phyloP scores from a whole-genome alignment of 2,113 vertebrate species.

The Coryphaenoides rupestris region DNA sequence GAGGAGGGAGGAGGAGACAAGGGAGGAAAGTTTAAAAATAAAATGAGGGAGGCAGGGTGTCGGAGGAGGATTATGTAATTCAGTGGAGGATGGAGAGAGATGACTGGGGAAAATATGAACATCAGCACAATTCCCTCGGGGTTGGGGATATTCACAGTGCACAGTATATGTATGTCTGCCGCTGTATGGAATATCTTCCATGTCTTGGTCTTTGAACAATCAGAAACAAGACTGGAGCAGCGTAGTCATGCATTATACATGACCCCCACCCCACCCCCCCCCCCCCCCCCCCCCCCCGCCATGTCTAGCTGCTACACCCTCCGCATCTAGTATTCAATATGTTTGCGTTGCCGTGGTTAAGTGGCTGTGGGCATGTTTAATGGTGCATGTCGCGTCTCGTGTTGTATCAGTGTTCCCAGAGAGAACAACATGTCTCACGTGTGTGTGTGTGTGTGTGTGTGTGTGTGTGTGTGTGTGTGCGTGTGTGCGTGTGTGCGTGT shows the following conservation, averaged over 20 bases:
- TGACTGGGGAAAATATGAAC: not conserved
- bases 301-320: not conserved
- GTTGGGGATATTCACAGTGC: not conserved
- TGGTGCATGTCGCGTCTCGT: conserved; percentile 14
- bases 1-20: conserved; percentile 9
- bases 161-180: not conserved
- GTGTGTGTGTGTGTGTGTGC: too few species aligned
- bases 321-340: conserved; percentile 33
- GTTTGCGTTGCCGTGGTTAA: conserved; percentile 42
- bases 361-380: conserved; percentile 45
- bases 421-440: not conserved
- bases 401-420: conserved; percentile 3
- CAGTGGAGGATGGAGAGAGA: not conserved
- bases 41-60: not conserved
- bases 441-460: not conserved
- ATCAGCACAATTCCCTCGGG: not conserved
- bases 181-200: not conserved
- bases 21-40: not conserved
- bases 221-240: too few species aligned
- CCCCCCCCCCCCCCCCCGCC: too few species aligned
- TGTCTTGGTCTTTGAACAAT: too few species aligned
- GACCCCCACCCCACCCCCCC: not conserved
- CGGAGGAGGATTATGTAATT: not conserved
- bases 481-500: too few species aligned
- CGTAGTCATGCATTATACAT: not conserved